Conservation (phyloP, 1,140 invertebrate species). For the Diorhabda elongata region DNA sequence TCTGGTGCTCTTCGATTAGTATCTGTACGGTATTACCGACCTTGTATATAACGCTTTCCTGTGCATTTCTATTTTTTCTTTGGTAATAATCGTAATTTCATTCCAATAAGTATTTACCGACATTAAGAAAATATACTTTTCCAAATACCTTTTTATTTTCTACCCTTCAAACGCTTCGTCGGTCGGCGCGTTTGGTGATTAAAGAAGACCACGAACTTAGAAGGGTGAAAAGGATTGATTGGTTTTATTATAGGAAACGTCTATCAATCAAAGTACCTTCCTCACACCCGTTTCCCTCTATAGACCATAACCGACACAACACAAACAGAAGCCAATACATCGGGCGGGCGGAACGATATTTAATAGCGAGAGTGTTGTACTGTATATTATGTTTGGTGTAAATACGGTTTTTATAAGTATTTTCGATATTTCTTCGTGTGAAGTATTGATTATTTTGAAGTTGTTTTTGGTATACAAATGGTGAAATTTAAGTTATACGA, state of each 20-base stretch:
- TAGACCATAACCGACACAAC: slow-evolving; percentile 18
- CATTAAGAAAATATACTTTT: not conserved
- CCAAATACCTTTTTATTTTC: not conserved
- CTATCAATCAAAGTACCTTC: slow-evolving; percentile 19
- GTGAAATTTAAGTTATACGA: too few relatives aligned
- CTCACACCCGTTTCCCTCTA: not conserved
- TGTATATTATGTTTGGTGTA: not conserved
- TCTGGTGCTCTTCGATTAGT: too few relatives aligned
- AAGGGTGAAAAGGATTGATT: slow-evolving; percentile 14
- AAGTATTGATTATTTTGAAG: too few relatives aligned
- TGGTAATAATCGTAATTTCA: too few relatives aligned
- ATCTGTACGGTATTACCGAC: too few relatives aligned
- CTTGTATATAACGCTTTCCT: too few relatives aligned
- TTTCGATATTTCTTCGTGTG: too few relatives aligned
- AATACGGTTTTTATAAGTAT: too few relatives aligned
- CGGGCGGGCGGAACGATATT: not conserved
- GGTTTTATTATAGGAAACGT: slow-evolving; percentile 18
- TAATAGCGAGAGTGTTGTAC: slow-evolving; percentile 14
- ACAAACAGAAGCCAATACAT: slow-evolving; percentile 21
- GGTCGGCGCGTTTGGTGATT: slow-evolving; percentile 11
- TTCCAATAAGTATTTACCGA: too few relatives aligned
- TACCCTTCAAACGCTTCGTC: not conserved
- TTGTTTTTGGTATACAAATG: too few relatives aligned
- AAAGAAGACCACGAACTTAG: slow-evolving; percentile 7
- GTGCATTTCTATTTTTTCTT: too few relatives aligned